Conservation (phyloP, 2,113 vertebrate species). For the Callopanchax toddi region DNA sequence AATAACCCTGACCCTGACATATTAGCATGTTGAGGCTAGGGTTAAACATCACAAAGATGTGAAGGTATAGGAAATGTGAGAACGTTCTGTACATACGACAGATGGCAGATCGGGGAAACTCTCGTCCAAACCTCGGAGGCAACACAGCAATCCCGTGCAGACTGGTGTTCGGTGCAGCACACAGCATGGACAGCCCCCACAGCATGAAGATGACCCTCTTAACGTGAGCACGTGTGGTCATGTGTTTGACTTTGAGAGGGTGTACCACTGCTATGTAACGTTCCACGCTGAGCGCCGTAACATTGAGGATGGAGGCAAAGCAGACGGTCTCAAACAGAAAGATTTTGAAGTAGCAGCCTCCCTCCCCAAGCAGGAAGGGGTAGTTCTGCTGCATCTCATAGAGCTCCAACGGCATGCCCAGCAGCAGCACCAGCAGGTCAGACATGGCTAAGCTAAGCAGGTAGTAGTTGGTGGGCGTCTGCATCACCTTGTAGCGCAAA, state of each 20-base stretch:
- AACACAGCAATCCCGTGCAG: slow-evolving; percentile 68
- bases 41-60: no score
- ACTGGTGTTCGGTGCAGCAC: slow-evolving; percentile 77
- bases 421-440: slow-evolving; percentile 76
- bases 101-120: slow-evolving; percentile 69
- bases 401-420: slow-evolving; percentile 79
- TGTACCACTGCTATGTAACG: slow-evolving; percentile 78
- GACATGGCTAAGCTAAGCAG: slow-evolving; percentile 78
- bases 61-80: no score
- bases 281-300: slow-evolving; percentile 77
- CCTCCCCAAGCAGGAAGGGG: slow-evolving; percentile 73
- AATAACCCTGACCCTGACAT: no score
- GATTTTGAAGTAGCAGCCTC: slow-evolving; percentile 79
- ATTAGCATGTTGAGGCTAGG: no score
- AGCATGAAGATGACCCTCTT: slow-evolving; percentile 70
- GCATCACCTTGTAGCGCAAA: slow-evolving; percentile 71
- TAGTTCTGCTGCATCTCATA: slow-evolving; percentile 80
- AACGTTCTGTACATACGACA: slow-evolving; percentile 69
- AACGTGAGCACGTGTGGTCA: slow-evolving; percentile 69
- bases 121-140: slow-evolving; percentile 49
- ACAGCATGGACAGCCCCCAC: slow-evolving; percentile 76
- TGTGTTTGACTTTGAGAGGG: slow-evolving; percentile 74
- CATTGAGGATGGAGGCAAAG: slow-evolving; percentile 79
- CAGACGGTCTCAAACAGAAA: slow-evolving; percentile 80
- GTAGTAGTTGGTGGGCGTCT: slow-evolving; percentile 80